These are phyloP conservation scores for Agriopis marginaria DNA, from an alignment of 2,888 invertebrate genomes.

Conservation along the genomic window DNA sequence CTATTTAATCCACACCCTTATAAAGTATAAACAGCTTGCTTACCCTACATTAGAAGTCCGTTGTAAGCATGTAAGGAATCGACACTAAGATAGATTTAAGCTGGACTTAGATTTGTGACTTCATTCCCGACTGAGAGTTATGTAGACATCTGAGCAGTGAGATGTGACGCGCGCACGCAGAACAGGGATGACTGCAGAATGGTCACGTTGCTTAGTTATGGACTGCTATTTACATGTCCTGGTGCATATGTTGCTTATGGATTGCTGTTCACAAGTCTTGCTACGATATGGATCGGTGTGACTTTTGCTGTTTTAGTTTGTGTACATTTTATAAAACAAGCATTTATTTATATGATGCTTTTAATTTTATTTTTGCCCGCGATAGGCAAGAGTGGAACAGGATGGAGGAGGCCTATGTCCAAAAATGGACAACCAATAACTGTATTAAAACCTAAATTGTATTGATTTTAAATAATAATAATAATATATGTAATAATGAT, in stretches of 20 bases:
- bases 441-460: too few relatives aligned
- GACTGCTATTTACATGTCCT: constrained; percentile 9
- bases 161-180: constrained; percentile 70
- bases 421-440: too few relatives aligned
- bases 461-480: too few relatives aligned
- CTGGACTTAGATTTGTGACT: constrained; percentile 73
- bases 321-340: too few relatives aligned
- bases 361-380: too few relatives aligned
- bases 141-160: constrained; percentile 65
- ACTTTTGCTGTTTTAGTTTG: too few relatives aligned
- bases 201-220: constrained; percentile 14
- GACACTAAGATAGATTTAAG: constrained; percentile 59
- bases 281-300: too few relatives aligned
- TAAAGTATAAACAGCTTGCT: constrained; percentile 32
- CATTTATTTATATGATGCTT: too few relatives aligned
- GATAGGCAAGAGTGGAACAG: too few relatives aligned
- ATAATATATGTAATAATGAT: too few relatives aligned
- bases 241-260: constrained; percentile 3
- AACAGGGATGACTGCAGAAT: constrained; percentile 49
- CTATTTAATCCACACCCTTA: constrained; percentile 32
- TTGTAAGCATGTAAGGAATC: constrained; percentile 53
- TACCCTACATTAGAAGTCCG: constrained; percentile 44
- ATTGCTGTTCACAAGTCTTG: background rate
- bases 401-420: too few relatives aligned
- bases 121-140: constrained; percentile 74